Conservation (phyloP, 37 sponge, comb jelly and placozoan species). For the Spongilla lacustris region DNA sequence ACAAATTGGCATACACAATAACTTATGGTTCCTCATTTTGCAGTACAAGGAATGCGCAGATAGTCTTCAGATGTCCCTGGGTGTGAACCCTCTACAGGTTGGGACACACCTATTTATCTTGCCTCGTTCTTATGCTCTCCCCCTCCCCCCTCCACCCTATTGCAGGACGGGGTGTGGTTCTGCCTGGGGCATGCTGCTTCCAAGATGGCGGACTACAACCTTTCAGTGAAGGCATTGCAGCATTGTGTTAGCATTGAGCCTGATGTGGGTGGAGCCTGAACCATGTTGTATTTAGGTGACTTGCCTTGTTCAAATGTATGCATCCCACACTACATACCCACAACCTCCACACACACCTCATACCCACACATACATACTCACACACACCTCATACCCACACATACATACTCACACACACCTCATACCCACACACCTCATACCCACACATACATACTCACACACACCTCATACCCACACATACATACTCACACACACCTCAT, state of each 20-base stretch:
- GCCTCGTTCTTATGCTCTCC: not conserved
- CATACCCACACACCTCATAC: too few species aligned
- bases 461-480: too few species aligned
- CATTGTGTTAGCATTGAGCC: conserved; percentile 79
- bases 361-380: too few species aligned
- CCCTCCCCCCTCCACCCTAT: too few species aligned
- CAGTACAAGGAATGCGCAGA: conserved; percentile 65
- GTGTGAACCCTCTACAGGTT: conserved; percentile 75
- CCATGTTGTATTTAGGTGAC: not conserved
- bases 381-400: too few species aligned
- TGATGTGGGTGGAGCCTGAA: conserved; percentile 51
- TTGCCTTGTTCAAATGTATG: too few species aligned
- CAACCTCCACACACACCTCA: too few species aligned
- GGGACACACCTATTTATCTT: not conserved
- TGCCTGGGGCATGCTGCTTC: conserved; percentile 85
- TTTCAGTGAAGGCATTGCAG: conserved; percentile 71
- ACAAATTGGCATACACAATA: too few species aligned
- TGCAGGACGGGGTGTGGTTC: conserved; percentile 91
- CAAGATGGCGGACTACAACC: conserved; percentile 52
- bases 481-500: too few species aligned
- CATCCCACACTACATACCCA: too few species aligned
- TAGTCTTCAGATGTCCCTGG: conserved; percentile 59
- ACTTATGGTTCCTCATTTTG: not conserved
- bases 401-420: too few species aligned
- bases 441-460: too few species aligned